A percentile compares a stretch with the other conserved stretches of the same genome.
phyloP scores from a whole-genome alignment of 2,113 vertebrate genomes.

The Plecotus auritus region DNA sequence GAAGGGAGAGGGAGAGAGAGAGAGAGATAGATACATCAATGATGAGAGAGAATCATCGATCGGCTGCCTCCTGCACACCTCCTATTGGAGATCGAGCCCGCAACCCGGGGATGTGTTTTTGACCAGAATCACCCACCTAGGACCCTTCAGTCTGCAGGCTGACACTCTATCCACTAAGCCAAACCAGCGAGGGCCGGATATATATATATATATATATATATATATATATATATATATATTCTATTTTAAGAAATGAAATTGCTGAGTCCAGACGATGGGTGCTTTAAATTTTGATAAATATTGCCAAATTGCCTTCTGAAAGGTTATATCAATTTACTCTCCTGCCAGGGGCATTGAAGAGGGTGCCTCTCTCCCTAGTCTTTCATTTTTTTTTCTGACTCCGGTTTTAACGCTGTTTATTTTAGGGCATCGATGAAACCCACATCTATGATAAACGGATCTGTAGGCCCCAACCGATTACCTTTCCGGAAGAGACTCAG shows the following conservation, averaged over 20 bases:
- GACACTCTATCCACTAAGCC: too few species aligned
- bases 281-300: constrained; percentile 61
- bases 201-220: too few species aligned
- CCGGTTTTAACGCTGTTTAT: constrained; percentile 42
- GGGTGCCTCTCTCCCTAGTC: not conserved
- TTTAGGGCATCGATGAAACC: constrained; percentile 45
- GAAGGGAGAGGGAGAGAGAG: too few species aligned
- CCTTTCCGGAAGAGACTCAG: constrained; percentile 37
- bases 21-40: too few species aligned
- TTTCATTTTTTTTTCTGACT: constrained; percentile 55
- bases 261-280: not conserved
- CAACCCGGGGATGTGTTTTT: too few species aligned
- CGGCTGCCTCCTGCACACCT: too few species aligned
- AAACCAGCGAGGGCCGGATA: too few species aligned
- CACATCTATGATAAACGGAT: not conserved
- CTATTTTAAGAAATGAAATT: constrained; percentile 48
- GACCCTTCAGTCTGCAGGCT: too few species aligned
- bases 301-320: constrained; percentile 40
- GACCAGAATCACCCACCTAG: too few species aligned
- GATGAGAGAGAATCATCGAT: too few species aligned
- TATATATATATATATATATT: too few species aligned
- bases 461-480: constrained; percentile 30
- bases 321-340: constrained; percentile 48
- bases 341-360: constrained; percentile 26
- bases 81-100: too few species aligned